Evolutionary conservation across 2,113 vertebrate genomes (phyloP).

Genomic region (Corvus cornix): DNA sequence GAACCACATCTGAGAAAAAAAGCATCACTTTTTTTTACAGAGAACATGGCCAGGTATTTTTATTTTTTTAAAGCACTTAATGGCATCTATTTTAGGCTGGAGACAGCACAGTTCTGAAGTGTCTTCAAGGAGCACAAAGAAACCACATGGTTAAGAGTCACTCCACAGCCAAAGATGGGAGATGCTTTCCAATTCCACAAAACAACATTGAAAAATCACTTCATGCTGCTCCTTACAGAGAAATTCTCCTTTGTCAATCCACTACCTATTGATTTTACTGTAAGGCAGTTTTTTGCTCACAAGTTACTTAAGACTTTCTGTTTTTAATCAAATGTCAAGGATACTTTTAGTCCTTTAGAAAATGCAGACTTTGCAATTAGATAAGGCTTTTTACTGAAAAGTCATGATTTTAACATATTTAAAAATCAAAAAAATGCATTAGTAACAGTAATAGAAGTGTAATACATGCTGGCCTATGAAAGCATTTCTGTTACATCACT

Average conservation of each 20-base stretch:
- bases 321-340: neutral
- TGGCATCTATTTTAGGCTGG: neutral
- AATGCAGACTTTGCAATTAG: neutral
- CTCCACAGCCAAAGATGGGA: neutral
- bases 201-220: neutral
- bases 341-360: neutral
- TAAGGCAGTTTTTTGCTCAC: neutral
- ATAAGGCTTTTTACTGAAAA: neutral
- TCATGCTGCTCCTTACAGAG: neutral
- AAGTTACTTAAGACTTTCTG: neutral
- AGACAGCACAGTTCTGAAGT: neutral
- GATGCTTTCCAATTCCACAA: neutral
- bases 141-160: neutral
- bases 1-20: neutral
- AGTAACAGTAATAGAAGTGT: neutral
- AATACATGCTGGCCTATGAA: neutral
- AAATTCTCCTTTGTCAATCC: neutral
- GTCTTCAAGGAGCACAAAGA: neutral
- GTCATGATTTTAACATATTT: neutral
- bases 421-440: neutral
- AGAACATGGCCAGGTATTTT: neutral
- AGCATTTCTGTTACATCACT: neutral
- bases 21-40: neutral
- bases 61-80: neutral
- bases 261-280: neutral